These are phyloP conservation scores for Rhinophrynus dorsalis DNA, from an alignment of 2,797 vertebrate species.

Conservation along the genomic window DNA sequence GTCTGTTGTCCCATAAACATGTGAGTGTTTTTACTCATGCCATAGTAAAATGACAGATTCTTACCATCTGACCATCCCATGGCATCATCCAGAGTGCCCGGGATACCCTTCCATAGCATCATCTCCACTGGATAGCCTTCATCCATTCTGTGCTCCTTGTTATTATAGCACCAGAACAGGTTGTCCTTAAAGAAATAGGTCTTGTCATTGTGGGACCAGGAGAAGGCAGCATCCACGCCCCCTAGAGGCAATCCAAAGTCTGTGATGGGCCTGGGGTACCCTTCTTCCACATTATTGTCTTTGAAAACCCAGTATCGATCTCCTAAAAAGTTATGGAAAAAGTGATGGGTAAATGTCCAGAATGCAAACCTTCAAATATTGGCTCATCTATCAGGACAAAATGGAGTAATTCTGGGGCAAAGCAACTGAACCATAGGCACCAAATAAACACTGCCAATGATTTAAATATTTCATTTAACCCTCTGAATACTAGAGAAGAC, in stretches of 20 bases:
- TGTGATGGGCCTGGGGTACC: slow-evolving; percentile 86
- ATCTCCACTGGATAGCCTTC: slow-evolving; percentile 86
- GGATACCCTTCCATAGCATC: slow-evolving; percentile 87
- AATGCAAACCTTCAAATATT: too few relatives aligned
- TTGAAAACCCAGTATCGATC: slow-evolving; percentile 96
- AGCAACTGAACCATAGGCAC: too few relatives aligned
- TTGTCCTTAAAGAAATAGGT: slow-evolving; percentile 96
- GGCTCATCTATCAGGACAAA: too few relatives aligned
- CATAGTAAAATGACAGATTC: too few relatives aligned
- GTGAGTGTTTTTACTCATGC: too few relatives aligned
- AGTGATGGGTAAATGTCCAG: background rate
- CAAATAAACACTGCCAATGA: too few relatives aligned
- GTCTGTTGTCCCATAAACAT: too few relatives aligned
- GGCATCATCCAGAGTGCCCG: slow-evolving; percentile 83
- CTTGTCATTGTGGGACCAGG: slow-evolving; percentile 93
- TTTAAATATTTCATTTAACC: too few relatives aligned
- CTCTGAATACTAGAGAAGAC: too few relatives aligned
- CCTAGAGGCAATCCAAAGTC: slow-evolving; percentile 89
- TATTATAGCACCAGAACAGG: slow-evolving; percentile 90
- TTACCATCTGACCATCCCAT: slow-evolving; percentile 96
- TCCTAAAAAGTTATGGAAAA: slow-evolving; percentile 66
- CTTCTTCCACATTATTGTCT: slow-evolving; percentile 93
- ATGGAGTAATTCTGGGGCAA: too few relatives aligned
- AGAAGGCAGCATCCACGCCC: slow-evolving; percentile 87
- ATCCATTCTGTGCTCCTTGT: slow-evolving; percentile 86